Conservation (phyloP, 2,888 invertebrate species). For the Biston stratarius region DNA sequence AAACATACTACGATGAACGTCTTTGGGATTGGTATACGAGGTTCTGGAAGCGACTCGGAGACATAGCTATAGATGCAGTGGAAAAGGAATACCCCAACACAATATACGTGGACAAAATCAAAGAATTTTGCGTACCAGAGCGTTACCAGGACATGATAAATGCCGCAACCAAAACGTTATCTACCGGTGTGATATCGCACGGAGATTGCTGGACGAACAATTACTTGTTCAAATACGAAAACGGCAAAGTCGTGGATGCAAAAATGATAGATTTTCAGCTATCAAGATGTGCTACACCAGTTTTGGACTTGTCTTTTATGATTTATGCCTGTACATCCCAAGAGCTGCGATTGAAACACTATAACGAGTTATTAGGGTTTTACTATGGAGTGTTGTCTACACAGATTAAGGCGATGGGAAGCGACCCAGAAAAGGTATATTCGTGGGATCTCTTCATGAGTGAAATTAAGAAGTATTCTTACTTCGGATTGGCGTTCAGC, state of each 20-base stretch:
- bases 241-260: conserved; percentile 65
- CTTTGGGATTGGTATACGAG: conserved; percentile 85
- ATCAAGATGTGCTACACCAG: conserved; percentile 85
- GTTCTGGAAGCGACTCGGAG: conserved; percentile 81
- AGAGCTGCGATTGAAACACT: conserved; percentile 84
- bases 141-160: conserved; percentile 80
- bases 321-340: conserved; percentile 87
- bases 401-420: conserved; percentile 87
- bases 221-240: conserved; percentile 85
- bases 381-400: conserved; percentile 87
- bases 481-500: conserved; percentile 86
- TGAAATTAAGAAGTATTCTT: conserved; percentile 85
- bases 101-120: conserved; percentile 85
- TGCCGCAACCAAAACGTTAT: conserved; percentile 66
- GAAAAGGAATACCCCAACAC: conserved; percentile 87
- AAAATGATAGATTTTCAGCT: conserved; percentile 91
- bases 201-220: conserved; percentile 93
- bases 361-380: conserved; percentile 85
- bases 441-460: conserved; percentile 78
- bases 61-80: conserved; percentile 88
- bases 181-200: conserved; percentile 88
- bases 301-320: conserved; percentile 86
- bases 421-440: conserved; percentile 85
- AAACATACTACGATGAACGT: conserved; percentile 86
- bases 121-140: conserved; percentile 82